Evolutionary conservation across 2,888 invertebrate species (phyloP).

Genomic region (Bedellia somnulentella): DNA sequence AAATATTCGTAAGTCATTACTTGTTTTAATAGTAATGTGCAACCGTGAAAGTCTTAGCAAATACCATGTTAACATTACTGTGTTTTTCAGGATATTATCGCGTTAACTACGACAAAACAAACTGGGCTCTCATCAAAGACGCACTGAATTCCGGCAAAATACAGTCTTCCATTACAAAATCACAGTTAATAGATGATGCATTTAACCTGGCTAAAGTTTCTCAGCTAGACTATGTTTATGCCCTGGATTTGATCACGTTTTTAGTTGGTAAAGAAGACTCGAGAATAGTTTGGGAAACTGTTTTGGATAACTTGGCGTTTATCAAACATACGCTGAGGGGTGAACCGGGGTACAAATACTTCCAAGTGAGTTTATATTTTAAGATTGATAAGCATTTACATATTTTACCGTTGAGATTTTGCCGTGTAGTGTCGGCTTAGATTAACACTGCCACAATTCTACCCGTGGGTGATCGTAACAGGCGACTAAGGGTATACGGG

Average conservation of each 20-base stretch:
- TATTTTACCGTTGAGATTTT: too few species aligned
- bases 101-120: slow-evolving; percentile 63
- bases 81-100: slow-evolving; percentile 62
- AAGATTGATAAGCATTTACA: too few species aligned
- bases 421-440: too few species aligned
- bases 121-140: slow-evolving; percentile 56
- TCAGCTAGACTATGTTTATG: slow-evolving; percentile 58
- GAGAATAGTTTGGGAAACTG: slow-evolving; percentile 68
- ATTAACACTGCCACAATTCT: too few species aligned
- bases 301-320: slow-evolving; percentile 58
- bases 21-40: too few species aligned
- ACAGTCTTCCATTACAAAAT: slow-evolving; percentile 63
- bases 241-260: slow-evolving; percentile 66
- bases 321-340: slow-evolving; percentile 45
- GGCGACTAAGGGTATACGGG: too few species aligned
- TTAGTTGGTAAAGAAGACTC: slow-evolving; percentile 62
- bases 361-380: slow-evolving; percentile 27
- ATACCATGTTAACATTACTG: too few species aligned
- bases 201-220: slow-evolving; percentile 65
- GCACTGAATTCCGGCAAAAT: slow-evolving; percentile 50
- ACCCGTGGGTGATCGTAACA: too few species aligned
- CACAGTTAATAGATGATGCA: slow-evolving; percentile 74
- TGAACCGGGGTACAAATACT: slow-evolving; percentile 51
- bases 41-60: too few species aligned
- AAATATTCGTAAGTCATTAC: too few species aligned